Evolutionary conservation across 2,888 invertebrate species (phyloP), one percentile per base, ranked within the genome.

Genomic region (Vanessa cardui): DNA sequence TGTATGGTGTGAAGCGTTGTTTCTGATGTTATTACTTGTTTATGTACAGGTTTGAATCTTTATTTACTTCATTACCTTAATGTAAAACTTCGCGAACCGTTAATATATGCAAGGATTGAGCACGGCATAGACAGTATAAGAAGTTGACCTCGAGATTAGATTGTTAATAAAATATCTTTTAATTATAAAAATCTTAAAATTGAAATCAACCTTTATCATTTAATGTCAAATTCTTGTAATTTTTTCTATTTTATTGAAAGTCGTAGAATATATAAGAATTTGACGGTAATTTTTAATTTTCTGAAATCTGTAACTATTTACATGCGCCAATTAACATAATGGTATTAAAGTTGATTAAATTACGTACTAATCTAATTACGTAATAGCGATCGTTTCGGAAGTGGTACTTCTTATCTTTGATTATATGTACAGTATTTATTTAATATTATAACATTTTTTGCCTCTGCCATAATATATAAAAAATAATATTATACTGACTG

Each of bases 131-230:
- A 15, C 45, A 15, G 58, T 69, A 64, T 62, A 45, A 65, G 69
- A 50, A 65, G 65, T 65, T 65, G 52, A 62, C 69, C 69, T 69
- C 64, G 59, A 59, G 31, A 62, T 8, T 54, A 65, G 58, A 50
- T 65, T 54, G 31, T 31, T 54, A 65, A 21, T 50, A 15, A 8
- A 50, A 21, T 21, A 21, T 50, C 12, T 21, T 21, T 50, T 12
- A 50, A 21, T 26, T 50, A 21, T 50, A 21, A 21, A 9, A 49
- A 49, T 49, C 7, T 12, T 1, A 18, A 5, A 50, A 50, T 21
- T 12, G 12, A 50, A 46, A 46, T 6, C 6, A 5, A 16, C 26
- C 26, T 26, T 26, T 26, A 26, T 26, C 26, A 5, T 26, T 26
- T 26, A 26, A 2, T 26, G 26, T 3, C 5, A 26, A 26, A 26